Conservation (phyloP, 2,113 vertebrate species). For the Myodes glareolus region DNA sequence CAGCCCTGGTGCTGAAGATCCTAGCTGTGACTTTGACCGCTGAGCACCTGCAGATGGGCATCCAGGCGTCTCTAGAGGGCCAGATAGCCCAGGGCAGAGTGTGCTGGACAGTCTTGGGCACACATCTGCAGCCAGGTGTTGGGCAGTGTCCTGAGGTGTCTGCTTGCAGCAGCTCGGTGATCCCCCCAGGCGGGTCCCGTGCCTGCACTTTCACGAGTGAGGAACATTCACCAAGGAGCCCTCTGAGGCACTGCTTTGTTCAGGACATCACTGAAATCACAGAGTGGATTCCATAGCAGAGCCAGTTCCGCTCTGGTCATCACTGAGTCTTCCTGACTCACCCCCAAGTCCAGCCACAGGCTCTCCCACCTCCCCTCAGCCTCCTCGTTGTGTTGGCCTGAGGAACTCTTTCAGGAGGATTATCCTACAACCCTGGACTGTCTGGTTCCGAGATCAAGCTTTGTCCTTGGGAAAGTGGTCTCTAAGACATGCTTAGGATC, state of each 20-base stretch:
- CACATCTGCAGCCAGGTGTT: accelerated
- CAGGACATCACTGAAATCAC: neutral
- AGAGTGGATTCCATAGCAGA: neutral
- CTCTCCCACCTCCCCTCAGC: neutral
- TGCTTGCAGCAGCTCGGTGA: neutral
- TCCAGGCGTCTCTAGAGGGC: neutral
- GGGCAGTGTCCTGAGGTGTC: neutral
- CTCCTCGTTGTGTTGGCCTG: neutral
- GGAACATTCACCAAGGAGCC: neutral
- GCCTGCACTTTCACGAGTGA: too few species aligned
- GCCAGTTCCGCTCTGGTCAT: neutral
- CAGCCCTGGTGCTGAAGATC: neutral
- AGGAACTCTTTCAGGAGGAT: neutral
- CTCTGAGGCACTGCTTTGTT: neutral
- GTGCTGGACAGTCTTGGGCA: neutral
- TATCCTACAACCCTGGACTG: neutral
- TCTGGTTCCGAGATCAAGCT: neutral
- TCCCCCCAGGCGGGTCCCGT: neutral
- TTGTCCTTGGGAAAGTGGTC: neutral
- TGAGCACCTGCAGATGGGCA: neutral
- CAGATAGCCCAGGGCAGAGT: accelerated
- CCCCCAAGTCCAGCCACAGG: neutral
- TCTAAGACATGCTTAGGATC: neutral
- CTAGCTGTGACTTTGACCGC: neutral
- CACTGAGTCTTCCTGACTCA: neutral